phyloP scores from a whole-genome alignment of 1,140 invertebrate genomes.

The Lordiphosa clarofinis region DNA sequence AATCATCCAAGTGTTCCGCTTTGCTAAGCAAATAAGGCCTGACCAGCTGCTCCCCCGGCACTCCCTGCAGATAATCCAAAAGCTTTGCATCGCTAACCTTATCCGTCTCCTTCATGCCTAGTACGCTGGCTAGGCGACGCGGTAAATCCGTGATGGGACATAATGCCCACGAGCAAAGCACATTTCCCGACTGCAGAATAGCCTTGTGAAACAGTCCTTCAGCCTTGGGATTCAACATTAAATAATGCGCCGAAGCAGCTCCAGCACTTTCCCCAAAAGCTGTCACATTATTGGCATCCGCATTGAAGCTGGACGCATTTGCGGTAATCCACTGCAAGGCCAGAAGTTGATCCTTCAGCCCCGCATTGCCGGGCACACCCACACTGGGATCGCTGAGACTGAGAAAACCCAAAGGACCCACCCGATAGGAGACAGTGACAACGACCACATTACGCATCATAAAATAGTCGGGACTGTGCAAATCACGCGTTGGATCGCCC shows the following conservation, averaged over 20 bases:
- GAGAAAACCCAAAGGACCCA: conserved; percentile 82
- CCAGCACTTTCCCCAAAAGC: conserved; percentile 78
- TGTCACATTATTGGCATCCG: conserved; percentile 67
- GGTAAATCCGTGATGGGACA: conserved; percentile 40
- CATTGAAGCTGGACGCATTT: conserved; percentile 72
- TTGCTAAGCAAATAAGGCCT: conserved; percentile 51
- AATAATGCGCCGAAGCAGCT: conserved; percentile 79
- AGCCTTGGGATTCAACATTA: conserved; percentile 81
- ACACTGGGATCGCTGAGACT: conserved; percentile 78
- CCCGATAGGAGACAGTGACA: conserved; percentile 80
- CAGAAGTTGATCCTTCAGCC: conserved; percentile 81
- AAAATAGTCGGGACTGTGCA: conserved; percentile 82
- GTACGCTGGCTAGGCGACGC: conserved; percentile 42
- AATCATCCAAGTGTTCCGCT: conserved; percentile 56
- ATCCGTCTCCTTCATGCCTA: conserved; percentile 46
- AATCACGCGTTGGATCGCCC: conserved; percentile 74
- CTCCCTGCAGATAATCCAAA: conserved; percentile 47
- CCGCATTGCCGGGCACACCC: conserved; percentile 81
- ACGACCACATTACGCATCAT: conserved; percentile 80
- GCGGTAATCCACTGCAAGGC: conserved; percentile 74
- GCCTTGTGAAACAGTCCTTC: conserved; percentile 80
- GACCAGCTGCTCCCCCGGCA: conserved; percentile 46
- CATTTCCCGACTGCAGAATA: conserved; percentile 81
- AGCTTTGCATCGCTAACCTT: conserved; percentile 40
- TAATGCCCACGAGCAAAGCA: conserved; percentile 80